Conservation (phyloP, 2,797 vertebrate genomes). For the Ficedula albicollis region DNA sequence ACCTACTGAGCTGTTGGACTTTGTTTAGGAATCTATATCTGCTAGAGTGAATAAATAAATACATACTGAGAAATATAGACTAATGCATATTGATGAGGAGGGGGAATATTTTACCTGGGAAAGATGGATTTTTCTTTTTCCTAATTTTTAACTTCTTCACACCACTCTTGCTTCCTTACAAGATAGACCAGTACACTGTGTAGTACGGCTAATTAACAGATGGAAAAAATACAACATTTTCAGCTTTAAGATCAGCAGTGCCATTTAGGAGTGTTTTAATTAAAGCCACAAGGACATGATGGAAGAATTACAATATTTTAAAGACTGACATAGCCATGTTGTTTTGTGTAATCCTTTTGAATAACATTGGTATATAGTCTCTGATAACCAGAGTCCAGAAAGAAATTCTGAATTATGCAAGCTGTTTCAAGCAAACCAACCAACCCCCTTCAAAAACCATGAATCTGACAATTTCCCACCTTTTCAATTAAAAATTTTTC, state of each 20-base stretch:
- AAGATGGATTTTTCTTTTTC: background rate
- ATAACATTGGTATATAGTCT: background rate
- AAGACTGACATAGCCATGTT: background rate
- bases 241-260: background rate
- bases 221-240: background rate
- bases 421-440: background rate
- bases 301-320: background rate
- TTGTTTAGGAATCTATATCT: background rate
- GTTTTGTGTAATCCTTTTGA: background rate
- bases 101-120: background rate
- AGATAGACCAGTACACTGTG: background rate
- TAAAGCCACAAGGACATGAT: background rate
- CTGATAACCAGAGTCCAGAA: background rate
- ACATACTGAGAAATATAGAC: background rate
- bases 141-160: background rate
- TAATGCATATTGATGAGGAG: background rate
- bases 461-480: background rate
- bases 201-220: background rate
- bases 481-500: background rate
- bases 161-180: background rate
- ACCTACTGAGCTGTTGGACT: no score
- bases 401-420: background rate
- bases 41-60: background rate
- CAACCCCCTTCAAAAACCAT: background rate
- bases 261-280: background rate